These are phyloP conservation scores for Eupithecia inturbata DNA, from an alignment of 2,888 invertebrate species.

Conservation along the genomic window DNA sequence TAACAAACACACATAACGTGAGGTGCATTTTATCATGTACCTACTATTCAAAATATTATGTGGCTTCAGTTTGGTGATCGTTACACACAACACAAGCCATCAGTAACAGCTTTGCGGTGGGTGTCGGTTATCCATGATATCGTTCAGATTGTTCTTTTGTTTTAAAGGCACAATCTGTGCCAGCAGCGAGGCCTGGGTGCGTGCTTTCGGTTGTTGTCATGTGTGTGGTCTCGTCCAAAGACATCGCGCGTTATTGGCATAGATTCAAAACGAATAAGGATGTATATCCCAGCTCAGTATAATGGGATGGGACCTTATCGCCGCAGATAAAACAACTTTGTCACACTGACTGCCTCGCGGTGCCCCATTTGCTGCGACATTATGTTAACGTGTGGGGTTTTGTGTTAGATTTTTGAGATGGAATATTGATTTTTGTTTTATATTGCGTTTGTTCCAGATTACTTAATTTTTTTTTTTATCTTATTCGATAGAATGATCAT, in stretches of 20 bases:
- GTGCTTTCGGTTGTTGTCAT: background rate
- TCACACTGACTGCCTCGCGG: constrained; percentile 64
- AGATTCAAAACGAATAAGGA: background rate
- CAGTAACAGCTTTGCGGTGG: too few relatives aligned
- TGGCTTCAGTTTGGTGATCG: too few relatives aligned
- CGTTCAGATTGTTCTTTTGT: background rate
- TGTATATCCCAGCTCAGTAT: constrained; percentile 44
- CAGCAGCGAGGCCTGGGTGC: background rate
- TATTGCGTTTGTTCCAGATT: background rate
- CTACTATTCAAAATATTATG: too few relatives aligned
- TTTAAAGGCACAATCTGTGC: too few relatives aligned
- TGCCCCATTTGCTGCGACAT: constrained; percentile 73
- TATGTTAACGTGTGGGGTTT: constrained; percentile 73
- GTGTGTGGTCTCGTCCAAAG: background rate
- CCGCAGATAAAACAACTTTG: constrained; percentile 78
- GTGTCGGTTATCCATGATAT: too few relatives aligned
- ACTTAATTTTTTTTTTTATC: too few relatives aligned
- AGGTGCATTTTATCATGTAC: too few relatives aligned
- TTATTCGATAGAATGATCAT: too few relatives aligned
- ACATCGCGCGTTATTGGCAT: background rate
- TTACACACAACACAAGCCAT: too few relatives aligned
- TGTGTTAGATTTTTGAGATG: constrained; percentile 57
- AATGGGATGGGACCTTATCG: constrained; percentile 63
- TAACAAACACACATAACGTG: too few relatives aligned
- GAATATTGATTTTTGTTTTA: constrained; percentile 32